Evolutionary conservation across 2,113 vertebrate species (phyloP).

Genomic region (Lepus americanus): DNA sequence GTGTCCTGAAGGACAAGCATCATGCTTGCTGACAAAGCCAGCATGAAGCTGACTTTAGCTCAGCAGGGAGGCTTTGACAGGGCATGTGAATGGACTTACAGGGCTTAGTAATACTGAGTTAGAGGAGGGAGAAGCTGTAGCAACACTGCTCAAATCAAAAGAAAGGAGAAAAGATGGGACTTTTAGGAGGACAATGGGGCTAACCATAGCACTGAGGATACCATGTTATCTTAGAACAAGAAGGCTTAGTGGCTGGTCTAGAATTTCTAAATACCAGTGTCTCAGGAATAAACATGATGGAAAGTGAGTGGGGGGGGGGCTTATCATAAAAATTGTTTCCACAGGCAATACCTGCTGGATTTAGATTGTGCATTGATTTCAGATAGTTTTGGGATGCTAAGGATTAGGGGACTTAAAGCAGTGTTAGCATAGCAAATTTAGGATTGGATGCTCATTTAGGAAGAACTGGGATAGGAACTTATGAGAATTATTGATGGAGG

Average conservation of each 20-base stretch:
- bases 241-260: neutral
- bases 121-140: neutral
- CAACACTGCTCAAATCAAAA: neutral
- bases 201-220: neutral
- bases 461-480: neutral
- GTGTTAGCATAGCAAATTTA: neutral
- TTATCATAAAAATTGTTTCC: conserved; percentile 24
- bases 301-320: neutral
- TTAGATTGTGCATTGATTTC: neutral
- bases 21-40: neutral
- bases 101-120: neutral
- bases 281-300: neutral
- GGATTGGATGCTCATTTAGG: neutral
- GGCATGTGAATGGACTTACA: neutral
- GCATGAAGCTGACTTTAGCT: neutral
- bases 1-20: conserved; percentile 5
- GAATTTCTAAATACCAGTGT: neutral
- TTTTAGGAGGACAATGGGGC: neutral
- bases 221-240: neutral
- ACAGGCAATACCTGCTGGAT: neutral
- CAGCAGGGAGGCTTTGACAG: neutral
- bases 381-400: neutral
- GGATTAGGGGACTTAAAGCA: conserved; percentile 7
- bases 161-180: neutral
- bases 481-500: neutral